Conservation (phyloP, 2,888 invertebrate genomes). For the Andrena bucephala region DNA sequence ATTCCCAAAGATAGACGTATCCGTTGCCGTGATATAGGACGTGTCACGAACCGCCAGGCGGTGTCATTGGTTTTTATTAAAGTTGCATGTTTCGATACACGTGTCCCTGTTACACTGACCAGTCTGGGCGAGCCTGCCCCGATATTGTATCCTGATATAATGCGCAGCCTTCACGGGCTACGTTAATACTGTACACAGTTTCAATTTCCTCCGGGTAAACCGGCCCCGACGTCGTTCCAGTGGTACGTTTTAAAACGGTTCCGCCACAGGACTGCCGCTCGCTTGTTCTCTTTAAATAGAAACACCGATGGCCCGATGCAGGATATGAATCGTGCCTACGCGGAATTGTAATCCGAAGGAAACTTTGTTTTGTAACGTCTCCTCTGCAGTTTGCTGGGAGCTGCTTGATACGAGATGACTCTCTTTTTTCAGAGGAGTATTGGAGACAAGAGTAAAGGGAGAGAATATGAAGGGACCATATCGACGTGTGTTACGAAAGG, state of each 20-base stretch:
- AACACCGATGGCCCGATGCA: neutral
- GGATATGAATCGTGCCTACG: neutral
- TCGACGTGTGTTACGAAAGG: no score
- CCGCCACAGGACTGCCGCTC: neutral
- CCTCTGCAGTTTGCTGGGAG: no score
- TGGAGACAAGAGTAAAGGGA: no score
- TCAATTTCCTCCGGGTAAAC: constrained; percentile 44
- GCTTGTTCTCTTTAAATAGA: constrained; percentile 14
- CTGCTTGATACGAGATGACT: neutral
- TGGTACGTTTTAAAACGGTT: neutral
- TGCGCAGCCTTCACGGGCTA: neutral
- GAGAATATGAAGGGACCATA: no score
- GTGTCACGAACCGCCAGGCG: constrained; percentile 16
- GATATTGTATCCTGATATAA: constrained; percentile 19
- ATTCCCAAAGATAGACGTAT: constrained; percentile 19
- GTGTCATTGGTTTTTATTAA: constrained; percentile 46
- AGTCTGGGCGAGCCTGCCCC: neutral
- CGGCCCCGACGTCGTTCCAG: neutral
- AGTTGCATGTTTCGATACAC: constrained; percentile 33
- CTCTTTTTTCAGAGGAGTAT: neutral
- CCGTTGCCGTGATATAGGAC: neutral
- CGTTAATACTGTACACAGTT: constrained; percentile 32
- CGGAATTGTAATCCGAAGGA: neutral
- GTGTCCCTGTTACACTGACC: neutral
- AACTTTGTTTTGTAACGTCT: neutral